Percentiles rank a stretch among this genome's conserved stretches.
Conservation (phyloP, 2,888 invertebrate genomes). For the Synergus umbraculus region DNA sequence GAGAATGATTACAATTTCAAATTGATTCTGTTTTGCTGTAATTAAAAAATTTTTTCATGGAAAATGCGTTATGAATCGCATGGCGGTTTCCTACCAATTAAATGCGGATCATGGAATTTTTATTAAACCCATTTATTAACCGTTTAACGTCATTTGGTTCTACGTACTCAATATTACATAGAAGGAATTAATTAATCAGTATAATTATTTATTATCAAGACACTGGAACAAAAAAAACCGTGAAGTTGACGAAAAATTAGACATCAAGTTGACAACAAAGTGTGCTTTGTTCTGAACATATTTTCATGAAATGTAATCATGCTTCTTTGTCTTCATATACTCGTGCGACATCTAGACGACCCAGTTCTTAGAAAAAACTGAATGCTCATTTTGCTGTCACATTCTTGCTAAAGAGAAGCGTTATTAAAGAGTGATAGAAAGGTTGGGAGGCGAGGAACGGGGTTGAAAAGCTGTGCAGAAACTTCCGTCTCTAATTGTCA, state of each 20-base stretch:
- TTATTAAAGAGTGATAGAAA: conserved; percentile 27
- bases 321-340: not conserved
- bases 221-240: not conserved
- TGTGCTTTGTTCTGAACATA: not conserved
- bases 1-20: not conserved
- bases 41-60: not conserved
- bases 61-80: not conserved
- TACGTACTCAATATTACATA: no score
- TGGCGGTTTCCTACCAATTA: not conserved
- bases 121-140: not conserved
- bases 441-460: not conserved
- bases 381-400: conserved; percentile 26
- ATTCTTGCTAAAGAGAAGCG: conserved; percentile 28
- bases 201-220: no score
- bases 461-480: not conserved
- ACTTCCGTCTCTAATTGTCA: conserved; percentile 36
- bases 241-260: not conserved
- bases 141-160: no score
- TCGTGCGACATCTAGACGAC: conserved; percentile 13
- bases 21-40: not conserved
- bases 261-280: not conserved
- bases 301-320: conserved; percentile 9
- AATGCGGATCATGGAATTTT: not conserved
- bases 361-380: conserved; percentile 14
- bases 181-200: no score